Evolutionary conservation across 2,888 invertebrate genomes (phyloP).

Genomic region (Yponomeuta cagnagella): DNA sequence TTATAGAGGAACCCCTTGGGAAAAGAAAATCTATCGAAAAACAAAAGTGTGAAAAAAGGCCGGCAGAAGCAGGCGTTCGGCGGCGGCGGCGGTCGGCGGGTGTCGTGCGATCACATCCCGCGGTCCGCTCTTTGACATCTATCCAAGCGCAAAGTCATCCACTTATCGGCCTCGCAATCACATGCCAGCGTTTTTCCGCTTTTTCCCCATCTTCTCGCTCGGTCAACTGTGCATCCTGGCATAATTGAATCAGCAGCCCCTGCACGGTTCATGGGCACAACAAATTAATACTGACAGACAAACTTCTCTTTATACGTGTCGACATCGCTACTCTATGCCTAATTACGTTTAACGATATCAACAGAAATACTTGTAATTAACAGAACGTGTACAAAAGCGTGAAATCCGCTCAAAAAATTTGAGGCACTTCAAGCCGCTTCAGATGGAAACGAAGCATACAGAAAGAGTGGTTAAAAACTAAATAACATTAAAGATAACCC

Average conservation of each 20-base stretch:
- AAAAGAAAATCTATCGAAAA: background rate
- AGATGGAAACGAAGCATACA: background rate
- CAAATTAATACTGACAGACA: constrained; percentile 63
- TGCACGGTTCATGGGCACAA: constrained; percentile 37
- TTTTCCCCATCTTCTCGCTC: constrained; percentile 67
- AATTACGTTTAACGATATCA: background rate
- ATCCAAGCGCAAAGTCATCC: constrained; percentile 73
- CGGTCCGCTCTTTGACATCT: constrained; percentile 65
- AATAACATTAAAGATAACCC: constrained; percentile 8
- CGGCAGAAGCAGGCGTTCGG: background rate
- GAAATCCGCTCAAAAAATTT: background rate
- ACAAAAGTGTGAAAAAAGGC: background rate
- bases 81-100: constrained; percentile 14
- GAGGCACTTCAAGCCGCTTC: background rate
- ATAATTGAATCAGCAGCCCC: constrained; percentile 66
- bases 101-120: constrained; percentile 43
- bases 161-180: constrained; percentile 69
- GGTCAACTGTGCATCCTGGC: constrained; percentile 56
- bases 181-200: constrained; percentile 69
- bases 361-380: background rate
- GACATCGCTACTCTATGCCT: background rate
- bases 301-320: background rate
- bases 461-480: background rate
- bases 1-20: too few species aligned
- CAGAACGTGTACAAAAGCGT: background rate